Percentiles rank a stretch among this genome's conserved stretches.
phyloP scores from a whole-genome alignment of 2,113 vertebrate genomes.

The Larimichthys polyactis region DNA sequence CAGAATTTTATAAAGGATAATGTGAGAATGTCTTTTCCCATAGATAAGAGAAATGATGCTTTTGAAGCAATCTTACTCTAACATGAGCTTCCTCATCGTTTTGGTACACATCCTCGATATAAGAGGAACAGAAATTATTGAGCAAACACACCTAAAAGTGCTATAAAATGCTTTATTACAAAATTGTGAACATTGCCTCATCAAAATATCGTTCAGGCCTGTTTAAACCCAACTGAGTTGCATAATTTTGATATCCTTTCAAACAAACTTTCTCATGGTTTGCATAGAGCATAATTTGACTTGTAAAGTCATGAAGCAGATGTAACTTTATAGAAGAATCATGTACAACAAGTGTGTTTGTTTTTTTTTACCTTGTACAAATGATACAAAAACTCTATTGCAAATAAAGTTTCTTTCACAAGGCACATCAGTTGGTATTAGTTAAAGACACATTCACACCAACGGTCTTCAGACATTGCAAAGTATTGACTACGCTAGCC shows the following conservation, averaged over 20 bases:
- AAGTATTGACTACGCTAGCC: slow-evolving; percentile 39
- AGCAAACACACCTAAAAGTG: slow-evolving; percentile 60
- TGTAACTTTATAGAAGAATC: slow-evolving; percentile 47
- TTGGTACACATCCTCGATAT: not conserved
- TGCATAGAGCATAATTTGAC: slow-evolving; percentile 64
- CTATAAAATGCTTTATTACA: slow-evolving; percentile 86
- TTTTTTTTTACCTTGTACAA: slow-evolving; percentile 34
- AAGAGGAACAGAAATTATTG: slow-evolving; percentile 1
- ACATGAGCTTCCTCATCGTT: not conserved
- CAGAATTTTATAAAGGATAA: not conserved
- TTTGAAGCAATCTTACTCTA: not conserved
- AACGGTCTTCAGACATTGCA: slow-evolving; percentile 44
- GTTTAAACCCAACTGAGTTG: slow-evolving; percentile 44
- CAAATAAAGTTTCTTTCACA: slow-evolving; percentile 66
- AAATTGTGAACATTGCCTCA: slow-evolving; percentile 73
- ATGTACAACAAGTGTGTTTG: slow-evolving; percentile 54
- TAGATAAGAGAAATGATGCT: not conserved
- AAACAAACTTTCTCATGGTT: slow-evolving; percentile 23
- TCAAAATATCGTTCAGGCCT: slow-evolving; percentile 50
- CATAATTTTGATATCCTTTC: slow-evolving; percentile 39
- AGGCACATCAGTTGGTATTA: slow-evolving; percentile 75
- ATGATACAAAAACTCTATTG: slow-evolving; percentile 61
- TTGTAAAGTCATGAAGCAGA: slow-evolving; percentile 38
- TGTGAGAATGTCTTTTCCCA: no score
- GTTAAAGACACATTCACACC: slow-evolving; percentile 65